Evolutionary conservation across 2,113 vertebrate species (phyloP), one percentile per base, ranked within the genome.

Genomic region (Rhombomys opimus): DNA sequence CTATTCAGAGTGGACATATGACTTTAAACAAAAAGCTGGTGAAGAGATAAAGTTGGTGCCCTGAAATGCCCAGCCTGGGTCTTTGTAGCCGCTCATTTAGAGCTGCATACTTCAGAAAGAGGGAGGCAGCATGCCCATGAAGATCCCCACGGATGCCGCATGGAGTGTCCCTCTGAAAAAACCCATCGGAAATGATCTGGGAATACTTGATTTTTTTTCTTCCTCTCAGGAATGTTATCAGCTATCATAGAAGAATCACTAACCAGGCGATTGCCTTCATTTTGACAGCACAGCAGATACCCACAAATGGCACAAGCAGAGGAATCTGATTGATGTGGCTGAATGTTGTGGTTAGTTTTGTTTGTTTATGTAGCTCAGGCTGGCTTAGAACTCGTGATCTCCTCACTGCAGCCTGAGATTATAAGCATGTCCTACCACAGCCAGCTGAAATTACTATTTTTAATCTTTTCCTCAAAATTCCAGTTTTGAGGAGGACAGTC

Each of bases 1-100:
- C 38, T 73, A 41, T 1, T 94, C 41, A 93, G 76, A 76, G 90
- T 72, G 38, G 11, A 90, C 61, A 89, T 87, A n/a, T 67, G 38
- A 77, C 73, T 84, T 96, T 93, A 88, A 93, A 77, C 35, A 72
- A 87, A n/a, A 70, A 93, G 54, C 35, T 65, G 68, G 65, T 70
- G 76, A 80, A 30, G n/a, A 75, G 70, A 41, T 77, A 90, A 32
- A 90, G 70, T 72, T 92, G 87, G 65, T 94, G 20, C 80, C 54
- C 65, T 85, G 54, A 91, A 70, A 91, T 68, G 35, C 32, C 80
- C 73, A 84, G 59, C 8, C 18, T 91, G 91, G 50, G 20, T 91
- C 52, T 85, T 75, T 13, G 41, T 23, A 77, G 65, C 76, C 78
- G 32, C 20, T 59, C 54, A 78, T 72, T 90, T 93, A 88, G 87